Percentiles rank a stretch among this genome's conserved stretches.
phyloP scores from a whole-genome alignment of 1,140 invertebrate genomes.

The Drosophila micromelanica region DNA sequence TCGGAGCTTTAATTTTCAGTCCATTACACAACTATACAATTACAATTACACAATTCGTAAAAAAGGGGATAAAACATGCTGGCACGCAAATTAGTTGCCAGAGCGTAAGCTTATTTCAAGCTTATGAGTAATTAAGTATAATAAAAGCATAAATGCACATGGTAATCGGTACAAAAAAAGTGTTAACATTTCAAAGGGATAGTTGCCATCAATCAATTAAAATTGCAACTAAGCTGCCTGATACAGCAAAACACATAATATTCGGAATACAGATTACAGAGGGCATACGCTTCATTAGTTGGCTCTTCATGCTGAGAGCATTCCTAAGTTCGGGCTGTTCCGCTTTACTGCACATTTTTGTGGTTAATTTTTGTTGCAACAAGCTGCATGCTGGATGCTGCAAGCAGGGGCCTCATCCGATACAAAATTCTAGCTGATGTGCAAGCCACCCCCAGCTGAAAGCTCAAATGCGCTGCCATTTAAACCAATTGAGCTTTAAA shows the following conservation, averaged over 20 bases:
- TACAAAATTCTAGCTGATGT: conserved; percentile 25
- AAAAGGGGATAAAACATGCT: no score
- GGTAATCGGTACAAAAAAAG: background rate
- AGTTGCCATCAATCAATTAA: background rate
- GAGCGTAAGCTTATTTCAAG: no score
- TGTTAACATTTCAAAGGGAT: background rate
- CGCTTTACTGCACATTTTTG: conserved; percentile 32
- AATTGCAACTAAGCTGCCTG: background rate
- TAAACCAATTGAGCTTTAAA: conserved; percentile 76
- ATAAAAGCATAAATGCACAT: background rate
- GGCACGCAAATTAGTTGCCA: no score
- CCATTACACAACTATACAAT: no score
- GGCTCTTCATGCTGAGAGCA: background rate
- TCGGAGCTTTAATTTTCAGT: no score
- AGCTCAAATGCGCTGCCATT: conserved; percentile 64
- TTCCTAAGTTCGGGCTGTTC: conserved; percentile 19
- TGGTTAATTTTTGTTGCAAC: conserved; percentile 48
- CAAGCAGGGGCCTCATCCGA: conserved; percentile 12
- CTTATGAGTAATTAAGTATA: no score
- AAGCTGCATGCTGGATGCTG: background rate
- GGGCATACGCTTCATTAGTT: conserved; percentile 45
- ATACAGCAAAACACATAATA: background rate
- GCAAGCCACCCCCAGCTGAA: conserved; percentile 6
- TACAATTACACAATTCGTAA: no score
- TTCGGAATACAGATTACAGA: background rate